These are phyloP conservation scores for Sebastes paucispinis DNA, from an alignment of 2,797 vertebrate genomes.

Conservation along the genomic window DNA sequence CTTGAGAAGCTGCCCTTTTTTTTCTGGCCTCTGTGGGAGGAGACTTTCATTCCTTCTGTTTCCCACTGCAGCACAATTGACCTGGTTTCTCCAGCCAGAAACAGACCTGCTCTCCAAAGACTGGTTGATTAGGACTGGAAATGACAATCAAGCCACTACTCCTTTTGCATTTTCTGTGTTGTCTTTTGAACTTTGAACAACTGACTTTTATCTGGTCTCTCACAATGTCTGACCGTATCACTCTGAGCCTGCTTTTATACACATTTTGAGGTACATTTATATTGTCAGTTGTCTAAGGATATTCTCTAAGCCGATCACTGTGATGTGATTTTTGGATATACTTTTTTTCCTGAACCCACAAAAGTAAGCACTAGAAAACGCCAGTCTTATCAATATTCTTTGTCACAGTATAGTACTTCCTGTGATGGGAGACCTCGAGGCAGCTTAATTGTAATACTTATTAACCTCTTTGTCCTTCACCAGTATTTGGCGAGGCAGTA, in stretches of 20 bases:
- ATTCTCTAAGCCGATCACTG: conserved; percentile 52
- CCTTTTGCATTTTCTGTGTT: conserved; percentile 38
- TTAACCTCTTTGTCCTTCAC: conserved; percentile 42
- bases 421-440: conserved; percentile 55
- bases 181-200: conserved; percentile 42
- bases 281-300: conserved; percentile 28
- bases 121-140: conserved; percentile 55
- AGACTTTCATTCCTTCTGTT: conserved; percentile 47
- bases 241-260: conserved; percentile 68
- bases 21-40: conserved; percentile 47
- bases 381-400: conserved; percentile 19
- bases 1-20: conserved; percentile 53
- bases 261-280: conserved; percentile 53
- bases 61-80: conserved; percentile 22
- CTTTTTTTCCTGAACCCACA: conserved; percentile 25
- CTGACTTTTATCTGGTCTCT: conserved; percentile 40
- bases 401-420: conserved; percentile 41
- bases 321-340: conserved; percentile 42
- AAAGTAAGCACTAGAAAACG: conserved; percentile 23
- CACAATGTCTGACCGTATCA: conserved; percentile 42
- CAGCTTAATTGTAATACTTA: conserved; percentile 66
- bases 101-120: conserved; percentile 53
- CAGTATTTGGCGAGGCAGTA: conserved; percentile 38
- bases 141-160: conserved; percentile 28
- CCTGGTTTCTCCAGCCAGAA: conserved; percentile 43